Evolutionary conservation across 2,113 vertebrate genomes (phyloP), one percentile per base, ranked within the genome.

Genomic region (Xyrauchen texanus): DNA sequence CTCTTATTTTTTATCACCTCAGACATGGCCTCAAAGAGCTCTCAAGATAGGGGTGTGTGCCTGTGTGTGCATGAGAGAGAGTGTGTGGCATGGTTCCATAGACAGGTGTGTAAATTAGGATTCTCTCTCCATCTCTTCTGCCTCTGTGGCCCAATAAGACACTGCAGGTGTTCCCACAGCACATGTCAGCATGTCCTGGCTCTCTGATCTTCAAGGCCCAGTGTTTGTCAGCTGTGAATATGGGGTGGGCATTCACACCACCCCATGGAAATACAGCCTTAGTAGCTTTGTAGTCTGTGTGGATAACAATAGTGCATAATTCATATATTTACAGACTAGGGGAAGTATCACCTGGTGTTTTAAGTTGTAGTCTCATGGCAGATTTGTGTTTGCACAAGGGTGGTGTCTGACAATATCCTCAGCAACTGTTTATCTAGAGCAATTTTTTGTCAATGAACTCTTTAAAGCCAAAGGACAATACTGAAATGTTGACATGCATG

Each of bases 251-350:
- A 83, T 83, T 81, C 76, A 81, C 21, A 34, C 21, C 1, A 34
- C 21, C 21, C 21, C 21, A 34, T 34, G 21, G 21, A 88, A 89
- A 90, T 90, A 89, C 76, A 84, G 85, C 72, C 58, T 79, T 7
- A 34, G 75, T 79, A 77, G 85, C 95, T 96, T 97, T 96, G 93
- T 96, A 94, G 93, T 95, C 93, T 92, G 88, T 83, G 88, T 85
- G 93, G 88, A 94, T 91, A 91, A 93, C 91, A 91, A 93, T 92
- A 89, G 93, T 93, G 90, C 88, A 92, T 93, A 92, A 94, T 91
- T 91, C 90, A 88, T 92, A 92, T 93, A 87, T 90, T 92, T 83
- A 91, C 65, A 86, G 85, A 86, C 73, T 89, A 89, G 88, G 90
- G 92, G 93, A 89, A 90, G 81, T 85, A 91, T 93, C 91, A 91